These are phyloP conservation scores for Ploceus nigricollis DNA, from an alignment of 2,113 vertebrate genomes.

Conservation along the genomic window DNA sequence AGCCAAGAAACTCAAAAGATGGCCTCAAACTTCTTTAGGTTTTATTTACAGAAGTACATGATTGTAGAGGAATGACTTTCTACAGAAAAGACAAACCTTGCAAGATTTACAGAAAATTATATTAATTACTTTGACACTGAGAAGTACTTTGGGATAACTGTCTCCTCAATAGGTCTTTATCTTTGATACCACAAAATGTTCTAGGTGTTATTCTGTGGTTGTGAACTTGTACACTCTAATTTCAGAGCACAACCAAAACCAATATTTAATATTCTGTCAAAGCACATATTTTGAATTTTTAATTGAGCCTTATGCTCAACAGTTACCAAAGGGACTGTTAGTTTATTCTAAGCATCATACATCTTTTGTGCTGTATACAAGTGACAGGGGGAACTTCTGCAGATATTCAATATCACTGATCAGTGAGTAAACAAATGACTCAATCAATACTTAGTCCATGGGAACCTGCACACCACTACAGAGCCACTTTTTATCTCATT, in stretches of 20 bases:
- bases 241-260: background rate
- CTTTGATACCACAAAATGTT: background rate
- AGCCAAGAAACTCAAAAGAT: background rate
- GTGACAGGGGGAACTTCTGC: background rate
- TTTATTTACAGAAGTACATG: background rate
- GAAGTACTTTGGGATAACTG: background rate
- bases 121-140: background rate
- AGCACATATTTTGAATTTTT: background rate
- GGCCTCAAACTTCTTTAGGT: background rate
- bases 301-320: background rate
- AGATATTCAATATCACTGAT: background rate
- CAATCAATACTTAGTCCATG: fast-evolving
- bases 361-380: background rate
- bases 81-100: background rate
- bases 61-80: background rate
- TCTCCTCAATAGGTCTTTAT: background rate
- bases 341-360: background rate
- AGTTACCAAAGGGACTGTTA: background rate
- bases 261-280: background rate
- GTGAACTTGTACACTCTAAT: background rate
- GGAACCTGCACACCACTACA: background rate
- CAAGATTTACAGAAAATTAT: background rate
- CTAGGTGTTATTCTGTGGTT: background rate
- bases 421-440: background rate
- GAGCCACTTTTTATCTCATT: background rate